Conservation (phyloP, 2,797 vertebrate species). For the Urosaurus nigricauda region DNA sequence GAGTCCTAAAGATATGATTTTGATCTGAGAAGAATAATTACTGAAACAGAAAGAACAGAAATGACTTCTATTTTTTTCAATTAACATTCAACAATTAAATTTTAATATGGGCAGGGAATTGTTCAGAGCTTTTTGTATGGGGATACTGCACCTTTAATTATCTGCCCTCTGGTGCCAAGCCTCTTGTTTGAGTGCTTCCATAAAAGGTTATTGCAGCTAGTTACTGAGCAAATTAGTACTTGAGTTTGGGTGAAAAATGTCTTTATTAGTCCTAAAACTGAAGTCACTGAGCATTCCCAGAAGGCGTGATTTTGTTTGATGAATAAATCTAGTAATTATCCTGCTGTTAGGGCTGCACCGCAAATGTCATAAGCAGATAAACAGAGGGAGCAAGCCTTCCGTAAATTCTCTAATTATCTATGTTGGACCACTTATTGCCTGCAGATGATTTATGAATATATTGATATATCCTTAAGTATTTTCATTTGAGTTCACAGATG, state of each 20-base stretch:
- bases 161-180: constrained; percentile 84
- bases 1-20: constrained; percentile 59
- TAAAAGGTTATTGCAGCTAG: constrained; percentile 86
- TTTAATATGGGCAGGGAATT: constrained; percentile 87
- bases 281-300: constrained; percentile 91
- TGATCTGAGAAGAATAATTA: constrained; percentile 80
- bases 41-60: constrained; percentile 76
- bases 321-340: constrained; percentile 98
- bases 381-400: constrained; percentile 92
- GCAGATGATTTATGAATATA: constrained; percentile 92
- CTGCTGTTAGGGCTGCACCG: constrained; percentile 89
- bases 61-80: constrained; percentile 81
- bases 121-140: constrained; percentile 83
- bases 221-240: constrained; percentile 87
- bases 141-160: constrained; percentile 85
- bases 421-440: constrained; percentile 86
- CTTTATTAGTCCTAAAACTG: constrained; percentile 92
- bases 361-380: constrained; percentile 99
- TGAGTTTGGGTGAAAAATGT: constrained; percentile 89
- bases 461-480: constrained; percentile 90
- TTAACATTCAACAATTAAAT: constrained; percentile 86
- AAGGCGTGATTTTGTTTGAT: constrained; percentile 95
- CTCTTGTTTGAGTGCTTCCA: constrained; percentile 83
- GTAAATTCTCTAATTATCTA: constrained; percentile 94
- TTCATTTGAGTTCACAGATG: constrained; percentile 93